Evolutionary conservation across 2,797 vertebrate genomes (phyloP).

Genomic region (Myotis vivesi): DNA sequence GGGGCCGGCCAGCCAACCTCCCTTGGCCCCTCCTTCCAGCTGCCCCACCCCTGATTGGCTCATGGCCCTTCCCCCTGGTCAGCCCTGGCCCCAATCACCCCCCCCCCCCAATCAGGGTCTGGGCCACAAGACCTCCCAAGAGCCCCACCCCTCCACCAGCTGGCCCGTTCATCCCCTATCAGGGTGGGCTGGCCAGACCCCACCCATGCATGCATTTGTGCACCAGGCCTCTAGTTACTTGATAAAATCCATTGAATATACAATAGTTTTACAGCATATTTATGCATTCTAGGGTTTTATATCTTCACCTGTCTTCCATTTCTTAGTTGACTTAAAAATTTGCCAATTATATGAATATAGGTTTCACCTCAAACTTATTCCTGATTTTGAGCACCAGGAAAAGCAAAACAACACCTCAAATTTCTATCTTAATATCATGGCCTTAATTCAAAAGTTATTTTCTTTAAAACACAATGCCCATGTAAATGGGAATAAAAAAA

Average conservation of each 20-base stretch:
- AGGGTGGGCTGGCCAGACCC: no score
- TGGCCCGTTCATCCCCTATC: no score
- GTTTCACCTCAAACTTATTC: constrained; percentile 51
- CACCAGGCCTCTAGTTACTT: constrained; percentile 63
- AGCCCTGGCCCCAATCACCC: no score
- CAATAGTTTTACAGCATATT: constrained; percentile 86
- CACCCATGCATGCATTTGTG: no score
- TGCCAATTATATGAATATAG: constrained; percentile 67
- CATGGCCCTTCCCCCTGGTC: no score
- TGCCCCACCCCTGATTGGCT: no score
- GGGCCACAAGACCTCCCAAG: no score
- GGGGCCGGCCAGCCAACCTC: no score
- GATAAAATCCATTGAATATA: constrained; percentile 87
- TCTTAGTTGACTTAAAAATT: constrained; percentile 79
- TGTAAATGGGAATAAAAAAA: constrained; percentile 51
- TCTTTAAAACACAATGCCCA: constrained; percentile 77
- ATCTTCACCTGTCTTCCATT: constrained; percentile 86
- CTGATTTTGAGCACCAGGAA: constrained; percentile 56
- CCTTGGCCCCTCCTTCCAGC: no score
- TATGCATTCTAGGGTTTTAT: constrained; percentile 86
- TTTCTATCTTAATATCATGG: constrained; percentile 71
- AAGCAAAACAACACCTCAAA: constrained; percentile 37
- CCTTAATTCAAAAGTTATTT: constrained; percentile 66
- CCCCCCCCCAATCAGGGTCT: no score
- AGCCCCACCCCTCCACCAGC: no score